Evolutionary conservation across 1,140 invertebrate species (phyloP).

Genomic region (Pseudobourletiella spinata): DNA sequence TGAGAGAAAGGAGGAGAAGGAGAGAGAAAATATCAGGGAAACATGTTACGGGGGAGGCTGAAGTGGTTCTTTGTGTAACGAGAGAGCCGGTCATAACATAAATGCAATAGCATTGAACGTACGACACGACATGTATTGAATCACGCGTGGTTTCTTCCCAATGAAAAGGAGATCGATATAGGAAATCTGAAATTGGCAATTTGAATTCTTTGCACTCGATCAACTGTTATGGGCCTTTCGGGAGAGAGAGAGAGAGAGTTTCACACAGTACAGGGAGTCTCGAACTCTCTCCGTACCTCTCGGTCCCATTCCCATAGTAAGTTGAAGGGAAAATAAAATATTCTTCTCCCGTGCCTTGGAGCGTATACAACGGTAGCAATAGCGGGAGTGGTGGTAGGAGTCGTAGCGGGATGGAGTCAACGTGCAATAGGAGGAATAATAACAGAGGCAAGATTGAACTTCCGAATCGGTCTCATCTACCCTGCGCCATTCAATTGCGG

Average conservation of each 20-base stretch:
- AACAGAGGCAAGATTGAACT: constrained; percentile 4
- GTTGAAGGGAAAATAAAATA: constrained; percentile 21
- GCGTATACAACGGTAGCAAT: no score
- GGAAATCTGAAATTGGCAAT: constrained; percentile 35
- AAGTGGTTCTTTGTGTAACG: background rate
- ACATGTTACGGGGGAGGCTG: no score
- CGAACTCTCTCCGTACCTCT: no score
- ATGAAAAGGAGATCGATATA: constrained; percentile 25
- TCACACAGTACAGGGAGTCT: background rate
- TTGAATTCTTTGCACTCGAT: constrained; percentile 37
- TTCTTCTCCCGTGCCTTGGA: background rate
- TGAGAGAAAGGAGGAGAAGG: background rate
- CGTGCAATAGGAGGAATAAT: background rate
- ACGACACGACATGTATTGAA: constrained; percentile 12
- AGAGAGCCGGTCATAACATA: background rate
- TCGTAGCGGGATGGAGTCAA: no score
- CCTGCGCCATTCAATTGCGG: background rate
- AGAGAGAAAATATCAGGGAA: no score
- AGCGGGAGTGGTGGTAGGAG: no score
- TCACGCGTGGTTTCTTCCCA: constrained; percentile 8
- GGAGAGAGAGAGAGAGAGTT: constrained; percentile 17
- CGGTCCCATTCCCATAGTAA: background rate
- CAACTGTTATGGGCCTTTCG: constrained; percentile 33
- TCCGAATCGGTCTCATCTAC: background rate
- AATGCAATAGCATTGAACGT: constrained; percentile 11